Evolutionary conservation across 1,140 invertebrate genomes (phyloP), one percentile per base, ranked within the genome.

Genomic region (Procambarus virginalis): DNA sequence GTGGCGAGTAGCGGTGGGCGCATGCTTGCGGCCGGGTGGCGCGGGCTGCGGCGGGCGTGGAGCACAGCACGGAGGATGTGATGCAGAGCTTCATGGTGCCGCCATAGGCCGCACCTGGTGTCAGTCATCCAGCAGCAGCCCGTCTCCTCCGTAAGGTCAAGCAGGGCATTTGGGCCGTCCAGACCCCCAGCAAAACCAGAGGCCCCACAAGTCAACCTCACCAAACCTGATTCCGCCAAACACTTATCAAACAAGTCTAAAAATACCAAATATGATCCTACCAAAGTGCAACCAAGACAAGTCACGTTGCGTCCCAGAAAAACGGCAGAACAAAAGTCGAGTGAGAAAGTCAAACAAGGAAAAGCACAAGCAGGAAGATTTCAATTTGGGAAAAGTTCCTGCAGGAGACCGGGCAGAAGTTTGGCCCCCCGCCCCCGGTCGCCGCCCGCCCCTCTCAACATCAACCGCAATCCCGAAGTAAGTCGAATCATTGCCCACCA

Each of bases 61-160:
- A 92, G 91, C 60, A n/a, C n/a, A 92, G 91, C 76, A 91, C 91
- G 1, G 91, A 92, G 49, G 91, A 92, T 77, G 91, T 92, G 12
- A 68, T 89, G 14, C 89, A 91, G 86, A 84, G 80, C 34, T 84
- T 92, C 75, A 90, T 92, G 85, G n/a, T n/a, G 91, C 89, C 45
- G 91, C 91, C 45, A 79, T 92, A 20, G 90, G 77, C 10, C 78
- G 89, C 48, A 92, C 91, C 0, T n/a, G n/a, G 91, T 92, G 34
- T 90, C 87, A 10, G 88, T 87, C 46, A 92, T 92, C 20, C 90
- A 89, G 64, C 91, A 92, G 55, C 68, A 88, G 60, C 87, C 87
- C 2, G 84, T 81, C 8, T 84, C 91, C n/a, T n/a, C 12, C 84
- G 84, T 3, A 86, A 73, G 55, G 90, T 83, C 6, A 91, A 91